These are phyloP conservation scores for Antechinus flavipes DNA, from an alignment of 2,113 vertebrate species.

Conservation along the genomic window DNA sequence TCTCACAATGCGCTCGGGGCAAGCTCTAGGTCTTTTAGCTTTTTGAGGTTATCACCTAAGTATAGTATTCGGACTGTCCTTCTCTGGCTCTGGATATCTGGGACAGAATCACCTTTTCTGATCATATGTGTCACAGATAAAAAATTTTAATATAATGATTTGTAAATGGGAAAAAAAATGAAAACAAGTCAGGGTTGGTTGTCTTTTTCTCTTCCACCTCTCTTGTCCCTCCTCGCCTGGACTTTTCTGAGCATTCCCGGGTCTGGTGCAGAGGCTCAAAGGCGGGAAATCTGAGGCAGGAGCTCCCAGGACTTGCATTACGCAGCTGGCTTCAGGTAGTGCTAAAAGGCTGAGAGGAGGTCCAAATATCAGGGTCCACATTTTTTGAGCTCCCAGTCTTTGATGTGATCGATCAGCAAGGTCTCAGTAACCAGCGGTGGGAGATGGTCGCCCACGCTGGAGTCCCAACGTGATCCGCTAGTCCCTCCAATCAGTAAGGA, in stretches of 20 bases:
- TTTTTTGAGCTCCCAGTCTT: background rate
- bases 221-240: background rate
- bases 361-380: background rate
- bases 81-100: background rate
- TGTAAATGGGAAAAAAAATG: background rate
- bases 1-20: background rate
- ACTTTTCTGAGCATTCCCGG: background rate
- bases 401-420: too few species aligned
- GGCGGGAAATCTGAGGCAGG: background rate
- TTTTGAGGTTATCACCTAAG: background rate
- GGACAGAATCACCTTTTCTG: background rate
- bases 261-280: background rate
- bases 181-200: background rate
- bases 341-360: background rate
- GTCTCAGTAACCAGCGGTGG: background rate
- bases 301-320: background rate
- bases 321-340: background rate
- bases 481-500: background rate
- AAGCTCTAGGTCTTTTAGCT: background rate
- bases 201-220: background rate
- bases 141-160: background rate
- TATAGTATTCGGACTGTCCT: background rate
- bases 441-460: background rate
- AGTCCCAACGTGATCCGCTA: fast-evolving
- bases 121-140: background rate